These are phyloP conservation scores for Poeciliopsis retropinna DNA, from an alignment of 2,113 vertebrate species.

Conservation along the genomic window DNA sequence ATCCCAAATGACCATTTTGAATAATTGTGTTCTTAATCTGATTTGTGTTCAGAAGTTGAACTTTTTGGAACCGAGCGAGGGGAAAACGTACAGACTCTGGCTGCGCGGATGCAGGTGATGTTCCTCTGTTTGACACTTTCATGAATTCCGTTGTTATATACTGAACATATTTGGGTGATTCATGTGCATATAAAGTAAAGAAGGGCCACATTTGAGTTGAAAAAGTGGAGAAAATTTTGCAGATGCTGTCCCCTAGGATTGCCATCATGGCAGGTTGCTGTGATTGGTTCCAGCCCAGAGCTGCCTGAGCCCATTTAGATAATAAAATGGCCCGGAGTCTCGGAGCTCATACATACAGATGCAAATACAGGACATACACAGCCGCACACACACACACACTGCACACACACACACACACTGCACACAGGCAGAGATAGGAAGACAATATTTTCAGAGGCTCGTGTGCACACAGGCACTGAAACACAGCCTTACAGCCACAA, in stretches of 20 bases:
- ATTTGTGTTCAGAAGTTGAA: conserved; percentile 5
- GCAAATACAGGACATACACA: conserved; percentile 55
- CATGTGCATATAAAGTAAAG: conserved; percentile 67
- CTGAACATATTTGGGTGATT: conserved; percentile 61
- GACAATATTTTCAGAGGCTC: conserved; percentile 47
- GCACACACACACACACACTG: conserved; percentile 7
- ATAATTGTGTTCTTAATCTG: conserved; percentile 1
- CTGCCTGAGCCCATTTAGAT: conserved; percentile 78
- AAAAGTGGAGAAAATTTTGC: conserved; percentile 56
- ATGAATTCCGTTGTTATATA: conserved; percentile 47
- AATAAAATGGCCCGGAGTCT: conserved; percentile 75
- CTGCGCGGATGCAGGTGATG: conserved; percentile 22
- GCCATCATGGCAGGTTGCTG: conserved; percentile 73
- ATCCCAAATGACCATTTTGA: neutral
- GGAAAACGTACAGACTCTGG: conserved; percentile 2
- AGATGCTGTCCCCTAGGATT: conserved; percentile 67
- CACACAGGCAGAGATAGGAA: conserved; percentile 42
- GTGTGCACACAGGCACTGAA: conserved; percentile 29
- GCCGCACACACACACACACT: conserved; percentile 25
- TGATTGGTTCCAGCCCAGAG: conserved; percentile 77
- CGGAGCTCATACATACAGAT: conserved; percentile 61
- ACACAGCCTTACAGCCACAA: conserved; percentile 29
- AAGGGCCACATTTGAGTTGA: conserved; percentile 59
- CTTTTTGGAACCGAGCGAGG: conserved; percentile 13
- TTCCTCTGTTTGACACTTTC: conserved; percentile 49